A percentile compares a stretch with the other conserved stretches of the same genome.
Conservation (phyloP, 2,888 invertebrate genomes). For the Pinctada fucata region DNA sequence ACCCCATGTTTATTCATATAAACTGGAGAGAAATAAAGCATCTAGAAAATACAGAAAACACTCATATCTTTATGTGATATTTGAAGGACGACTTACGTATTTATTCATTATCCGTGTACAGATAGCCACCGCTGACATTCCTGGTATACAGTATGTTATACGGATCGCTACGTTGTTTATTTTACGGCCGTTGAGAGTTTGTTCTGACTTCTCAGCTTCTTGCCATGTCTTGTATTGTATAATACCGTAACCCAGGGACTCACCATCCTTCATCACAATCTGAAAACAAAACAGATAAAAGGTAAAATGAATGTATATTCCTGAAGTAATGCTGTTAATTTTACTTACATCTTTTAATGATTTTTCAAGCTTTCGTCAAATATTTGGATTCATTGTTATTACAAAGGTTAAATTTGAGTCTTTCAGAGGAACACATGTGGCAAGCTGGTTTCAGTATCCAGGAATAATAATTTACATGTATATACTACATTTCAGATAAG, state of each 20-base stretch:
- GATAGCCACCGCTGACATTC: constrained; percentile 79
- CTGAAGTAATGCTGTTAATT: not conserved
- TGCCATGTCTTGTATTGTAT: constrained; percentile 76
- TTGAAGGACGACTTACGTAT: constrained; percentile 54
- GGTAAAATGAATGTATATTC: not conserved
- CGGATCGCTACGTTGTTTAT: constrained; percentile 77
- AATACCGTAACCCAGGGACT: constrained; percentile 79
- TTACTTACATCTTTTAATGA: not conserved
- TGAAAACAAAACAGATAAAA: constrained; percentile 52
- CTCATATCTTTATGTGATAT: too few relatives aligned
- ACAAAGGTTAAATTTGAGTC: too few relatives aligned
- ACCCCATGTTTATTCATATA: too few relatives aligned
- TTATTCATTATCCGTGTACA: constrained; percentile 77
- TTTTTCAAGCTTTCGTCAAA: too few relatives aligned
- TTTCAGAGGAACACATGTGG: too few relatives aligned
- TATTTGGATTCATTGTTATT: too few relatives aligned
- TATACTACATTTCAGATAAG: too few relatives aligned
- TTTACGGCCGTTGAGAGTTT: constrained; percentile 49
- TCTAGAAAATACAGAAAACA: too few relatives aligned
- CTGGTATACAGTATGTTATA: constrained; percentile 79
- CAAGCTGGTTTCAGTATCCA: too few relatives aligned
- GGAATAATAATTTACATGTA: too few relatives aligned
- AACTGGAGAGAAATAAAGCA: too few relatives aligned
- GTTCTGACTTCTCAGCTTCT: constrained; percentile 63
- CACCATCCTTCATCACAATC: constrained; percentile 79